A percentile compares a stretch with the other conserved stretches of the same genome.
Evolutionary conservation across 1,140 invertebrate species (phyloP).

Genomic region (Ips typographus): DNA sequence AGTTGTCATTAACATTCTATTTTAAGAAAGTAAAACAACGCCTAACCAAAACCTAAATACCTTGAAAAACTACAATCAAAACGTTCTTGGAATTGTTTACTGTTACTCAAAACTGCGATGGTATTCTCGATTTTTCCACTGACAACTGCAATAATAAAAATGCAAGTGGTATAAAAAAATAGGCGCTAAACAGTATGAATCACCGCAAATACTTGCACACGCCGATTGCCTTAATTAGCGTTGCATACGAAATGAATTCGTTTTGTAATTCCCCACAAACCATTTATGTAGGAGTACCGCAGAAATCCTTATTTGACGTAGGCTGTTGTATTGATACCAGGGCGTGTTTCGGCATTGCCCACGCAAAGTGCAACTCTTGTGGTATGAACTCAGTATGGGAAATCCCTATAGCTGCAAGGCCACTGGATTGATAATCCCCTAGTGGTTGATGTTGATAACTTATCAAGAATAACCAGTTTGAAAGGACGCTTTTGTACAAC

Average conservation of each 20-base stretch:
- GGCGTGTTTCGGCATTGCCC: background rate
- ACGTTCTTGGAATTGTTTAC: slow-evolving; percentile 20
- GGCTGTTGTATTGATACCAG: background rate
- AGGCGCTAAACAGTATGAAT: slow-evolving; percentile 1
- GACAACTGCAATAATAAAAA: background rate
- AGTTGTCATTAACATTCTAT: too few species aligned
- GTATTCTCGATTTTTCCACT: too few species aligned
- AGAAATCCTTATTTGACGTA: background rate
- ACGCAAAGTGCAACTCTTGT: too few species aligned
- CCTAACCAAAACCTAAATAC: slow-evolving; percentile 8
- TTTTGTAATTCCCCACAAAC: slow-evolving; percentile 12
- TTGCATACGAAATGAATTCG: slow-evolving; percentile 15
- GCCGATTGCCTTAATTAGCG: slow-evolving; percentile 16
- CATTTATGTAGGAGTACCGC: slow-evolving; percentile 6
- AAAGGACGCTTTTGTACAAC: too few species aligned
- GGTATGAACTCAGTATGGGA: too few species aligned
- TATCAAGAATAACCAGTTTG: too few species aligned
- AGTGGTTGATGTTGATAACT: too few species aligned
- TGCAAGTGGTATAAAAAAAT: slow-evolving; percentile 17
- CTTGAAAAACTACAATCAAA: background rate
- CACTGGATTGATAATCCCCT: too few species aligned
- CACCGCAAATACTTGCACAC: slow-evolving; percentile 18
- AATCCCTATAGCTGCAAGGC: too few species aligned
- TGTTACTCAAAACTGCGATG: background rate
- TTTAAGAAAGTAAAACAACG: background rate